Conservation (phyloP, 2,113 vertebrate genomes). For the Tursiops truncatus region DNA sequence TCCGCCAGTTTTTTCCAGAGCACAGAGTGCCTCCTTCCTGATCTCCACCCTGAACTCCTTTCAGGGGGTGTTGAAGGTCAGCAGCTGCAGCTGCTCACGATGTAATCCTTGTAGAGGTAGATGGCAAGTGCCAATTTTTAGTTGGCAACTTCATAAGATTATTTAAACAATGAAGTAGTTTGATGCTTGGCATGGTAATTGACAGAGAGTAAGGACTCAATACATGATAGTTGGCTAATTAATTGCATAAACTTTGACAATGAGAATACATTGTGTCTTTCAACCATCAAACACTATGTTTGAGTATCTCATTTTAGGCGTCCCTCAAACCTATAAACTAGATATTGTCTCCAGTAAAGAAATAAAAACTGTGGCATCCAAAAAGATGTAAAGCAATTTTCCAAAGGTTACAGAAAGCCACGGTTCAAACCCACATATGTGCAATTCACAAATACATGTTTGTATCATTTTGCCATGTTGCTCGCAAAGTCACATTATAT, state of each 20-base stretch:
- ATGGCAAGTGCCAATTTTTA: neutral
- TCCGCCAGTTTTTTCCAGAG: neutral
- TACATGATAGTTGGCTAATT: neutral
- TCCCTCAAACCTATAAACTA: neutral
- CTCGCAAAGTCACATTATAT: neutral
- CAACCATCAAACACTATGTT: neutral
- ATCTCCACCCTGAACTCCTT: neutral
- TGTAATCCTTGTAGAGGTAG: neutral
- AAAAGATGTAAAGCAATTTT: neutral
- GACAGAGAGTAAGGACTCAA: neutral
- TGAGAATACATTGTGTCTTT: neutral
- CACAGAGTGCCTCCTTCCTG: neutral
- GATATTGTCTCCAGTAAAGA: neutral
- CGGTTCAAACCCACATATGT: neutral
- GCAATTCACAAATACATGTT: neutral
- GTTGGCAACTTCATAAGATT: neutral
- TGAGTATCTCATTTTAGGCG: neutral
- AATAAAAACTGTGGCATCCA: neutral
- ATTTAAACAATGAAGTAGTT: neutral
- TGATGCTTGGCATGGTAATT: neutral
- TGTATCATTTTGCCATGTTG: neutral
- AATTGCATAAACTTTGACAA: neutral
- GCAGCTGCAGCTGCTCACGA: neutral
- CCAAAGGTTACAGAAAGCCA: neutral
- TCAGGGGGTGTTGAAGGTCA: neutral